A percentile compares a stretch with the other conserved stretches of the same genome.
Evolutionary conservation across 2,888 invertebrate species (phyloP).

Genomic region (Priocnemis perturbator): DNA sequence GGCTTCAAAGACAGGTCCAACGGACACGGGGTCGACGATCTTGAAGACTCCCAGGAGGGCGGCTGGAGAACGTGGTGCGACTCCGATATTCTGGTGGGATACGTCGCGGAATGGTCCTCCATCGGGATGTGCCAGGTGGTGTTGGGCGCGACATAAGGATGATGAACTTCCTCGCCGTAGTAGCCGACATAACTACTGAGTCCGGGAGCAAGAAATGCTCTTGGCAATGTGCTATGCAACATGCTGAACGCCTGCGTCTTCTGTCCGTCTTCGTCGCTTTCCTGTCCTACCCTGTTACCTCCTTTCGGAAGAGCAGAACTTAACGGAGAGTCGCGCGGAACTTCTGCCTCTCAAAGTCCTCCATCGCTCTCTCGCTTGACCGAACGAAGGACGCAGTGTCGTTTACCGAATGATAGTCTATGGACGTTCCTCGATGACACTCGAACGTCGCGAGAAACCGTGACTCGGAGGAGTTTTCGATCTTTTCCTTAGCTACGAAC

Average conservation of each 20-base stretch:
- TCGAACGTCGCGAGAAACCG: too few relatives aligned
- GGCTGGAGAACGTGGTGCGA: conserved; percentile 39
- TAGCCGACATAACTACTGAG: conserved; percentile 64
- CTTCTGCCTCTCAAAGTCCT: too few relatives aligned
- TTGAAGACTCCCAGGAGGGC: conserved; percentile 44
- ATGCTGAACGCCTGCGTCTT: conserved; percentile 48
- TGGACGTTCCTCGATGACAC: too few relatives aligned
- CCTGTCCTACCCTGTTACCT: background rate
- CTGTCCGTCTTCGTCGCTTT: background rate
- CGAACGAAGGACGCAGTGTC: too few relatives aligned
- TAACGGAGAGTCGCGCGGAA: too few relatives aligned
- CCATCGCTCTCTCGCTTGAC: too few relatives aligned
- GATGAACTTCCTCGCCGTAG: conserved; percentile 64
- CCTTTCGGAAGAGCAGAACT: background rate
- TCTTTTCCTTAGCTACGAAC: conserved; percentile 3
- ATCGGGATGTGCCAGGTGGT: conserved; percentile 60
- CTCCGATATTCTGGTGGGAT: conserved; percentile 38
- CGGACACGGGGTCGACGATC: conserved; percentile 76
- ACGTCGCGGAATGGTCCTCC: conserved; percentile 43
- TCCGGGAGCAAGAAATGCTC: conserved; percentile 68
- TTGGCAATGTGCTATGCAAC: conserved; percentile 70
- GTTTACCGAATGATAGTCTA: too few relatives aligned
- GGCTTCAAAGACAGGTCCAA: conserved; percentile 86
- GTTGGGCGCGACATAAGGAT: conserved; percentile 50
- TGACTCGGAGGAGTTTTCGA: background rate